Base-by-base conservation (phyloP, 2,888 invertebrate genomes). In the Hemithea aestivaria region DNA sequence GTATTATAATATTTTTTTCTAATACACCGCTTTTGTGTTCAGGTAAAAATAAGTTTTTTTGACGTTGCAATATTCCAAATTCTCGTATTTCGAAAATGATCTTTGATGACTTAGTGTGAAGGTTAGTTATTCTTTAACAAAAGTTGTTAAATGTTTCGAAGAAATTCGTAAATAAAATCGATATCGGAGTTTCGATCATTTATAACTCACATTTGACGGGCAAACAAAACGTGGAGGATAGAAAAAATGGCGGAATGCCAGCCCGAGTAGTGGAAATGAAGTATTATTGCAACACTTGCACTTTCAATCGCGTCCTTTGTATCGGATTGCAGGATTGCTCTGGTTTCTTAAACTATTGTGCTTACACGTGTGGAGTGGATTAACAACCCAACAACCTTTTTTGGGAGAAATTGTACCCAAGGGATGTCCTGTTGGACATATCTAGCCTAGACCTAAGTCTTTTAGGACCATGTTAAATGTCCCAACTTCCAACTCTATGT, bases 221-320 rank as follows among this genome's bases (percentile, higher is more conserved):
- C 80, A 75, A 78, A 85, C 82, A 85, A 85, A 73, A 70, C 61
- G 57, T 47, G 11, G 20, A 20, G 54, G 54, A 51, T 56, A 68
- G 65, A 83, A 83, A 81, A 82, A 77, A 62, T 62, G 52, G 56
- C 57, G 76, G 81, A 81, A 82, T 76, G 70, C 60, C 66, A 67
- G 55, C 64, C 66, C 67, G 64, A 46, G 69, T 66, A 69, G 75
- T 71, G 73, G 76, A 80, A 80, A 80, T 78, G 72, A 80, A 80
- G 81, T 77, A 81, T 81, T 81, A 78, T 83, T 75, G 81, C 71
- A 77, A 84, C 87, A 88, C 87, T 87, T 87, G 85, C 87, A 83
- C 85, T 88, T 85, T 87, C 82, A 62, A 71, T 70, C 63, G 66
- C 56, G 64, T 61, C 66, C 62, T 67, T 70, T 66, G 66, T 66